Conservation (phyloP, 2,113 vertebrate species). For the Climacteris rufus region DNA sequence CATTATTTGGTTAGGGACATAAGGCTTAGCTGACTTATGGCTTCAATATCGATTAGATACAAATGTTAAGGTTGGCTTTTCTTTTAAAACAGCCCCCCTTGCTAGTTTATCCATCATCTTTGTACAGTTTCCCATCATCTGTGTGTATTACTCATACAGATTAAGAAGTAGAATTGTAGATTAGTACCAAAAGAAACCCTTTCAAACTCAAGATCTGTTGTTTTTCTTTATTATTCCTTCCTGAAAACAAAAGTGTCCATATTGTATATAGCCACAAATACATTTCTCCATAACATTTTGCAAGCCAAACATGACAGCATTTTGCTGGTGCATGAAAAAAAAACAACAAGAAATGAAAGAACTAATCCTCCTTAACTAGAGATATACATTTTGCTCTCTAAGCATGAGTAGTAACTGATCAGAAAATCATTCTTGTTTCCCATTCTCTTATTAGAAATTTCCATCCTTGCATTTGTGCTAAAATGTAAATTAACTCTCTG, state of each 20-base stretch:
- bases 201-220: neutral
- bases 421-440: neutral
- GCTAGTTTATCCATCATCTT: neutral
- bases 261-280: neutral
- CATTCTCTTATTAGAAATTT: neutral
- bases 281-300: neutral
- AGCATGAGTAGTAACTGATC: neutral
- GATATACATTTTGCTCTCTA: neutral
- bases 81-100: neutral
- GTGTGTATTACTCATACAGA: neutral
- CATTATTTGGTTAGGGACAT: conserved; percentile 11
- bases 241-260: neutral
- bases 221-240: neutral
- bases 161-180: neutral
- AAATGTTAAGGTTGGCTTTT: neutral
- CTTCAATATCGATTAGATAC: neutral
- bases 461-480: neutral
- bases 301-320: neutral
- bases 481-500: neutral
- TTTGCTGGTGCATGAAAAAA: neutral
- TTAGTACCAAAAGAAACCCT: neutral
- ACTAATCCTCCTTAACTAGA: neutral
- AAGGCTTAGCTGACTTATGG: neutral
- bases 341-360: neutral
- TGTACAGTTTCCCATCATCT: neutral